Percentiles rank a stretch among this genome's conserved stretches.
Evolutionary conservation across 2,888 invertebrate species (phyloP).

Genomic region (Hyppa rectilinea): DNA sequence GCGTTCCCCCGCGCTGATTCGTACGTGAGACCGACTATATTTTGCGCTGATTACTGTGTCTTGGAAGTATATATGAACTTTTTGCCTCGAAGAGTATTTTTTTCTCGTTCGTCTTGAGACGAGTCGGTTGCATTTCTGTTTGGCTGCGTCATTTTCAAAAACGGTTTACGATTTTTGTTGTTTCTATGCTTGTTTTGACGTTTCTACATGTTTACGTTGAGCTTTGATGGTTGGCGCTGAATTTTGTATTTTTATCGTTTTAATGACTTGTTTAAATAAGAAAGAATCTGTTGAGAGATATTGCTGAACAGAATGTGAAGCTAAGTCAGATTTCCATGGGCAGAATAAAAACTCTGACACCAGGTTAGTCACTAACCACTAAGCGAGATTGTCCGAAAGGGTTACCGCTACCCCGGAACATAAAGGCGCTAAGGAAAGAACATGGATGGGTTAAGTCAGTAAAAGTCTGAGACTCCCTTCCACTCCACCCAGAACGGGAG

Average conservation of each 20-base stretch:
- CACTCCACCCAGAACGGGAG: too few species aligned
- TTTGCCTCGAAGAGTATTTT: constrained; percentile 51
- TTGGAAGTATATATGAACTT: constrained; percentile 68
- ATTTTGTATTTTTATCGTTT: constrained; percentile 20
- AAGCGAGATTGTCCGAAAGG: too few species aligned
- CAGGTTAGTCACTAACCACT: too few species aligned
- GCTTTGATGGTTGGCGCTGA: constrained; percentile 22
- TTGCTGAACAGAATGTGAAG: too few species aligned
- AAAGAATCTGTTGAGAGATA: too few species aligned
- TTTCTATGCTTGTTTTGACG: constrained; percentile 43
- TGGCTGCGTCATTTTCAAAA: constrained; percentile 60
- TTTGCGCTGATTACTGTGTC: constrained; percentile 85
- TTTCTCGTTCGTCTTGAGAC: constrained; percentile 47
- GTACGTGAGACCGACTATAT: constrained; percentile 87
- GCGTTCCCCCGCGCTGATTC: constrained; percentile 81
- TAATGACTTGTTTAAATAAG: constrained; percentile 10
- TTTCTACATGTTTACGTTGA: constrained; percentile 34
- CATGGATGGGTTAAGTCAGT: too few species aligned
- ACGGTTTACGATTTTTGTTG: constrained; percentile 55
- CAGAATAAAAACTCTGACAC: too few species aligned
- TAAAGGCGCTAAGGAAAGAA: too few species aligned
- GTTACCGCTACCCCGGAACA: too few species aligned
- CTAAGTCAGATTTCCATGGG: too few species aligned
- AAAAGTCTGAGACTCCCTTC: too few species aligned
- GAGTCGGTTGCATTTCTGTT: constrained; percentile 62